Evolutionary conservation across 1,140 invertebrate genomes (phyloP).

Genomic region (Drosophila kepulauana): DNA sequence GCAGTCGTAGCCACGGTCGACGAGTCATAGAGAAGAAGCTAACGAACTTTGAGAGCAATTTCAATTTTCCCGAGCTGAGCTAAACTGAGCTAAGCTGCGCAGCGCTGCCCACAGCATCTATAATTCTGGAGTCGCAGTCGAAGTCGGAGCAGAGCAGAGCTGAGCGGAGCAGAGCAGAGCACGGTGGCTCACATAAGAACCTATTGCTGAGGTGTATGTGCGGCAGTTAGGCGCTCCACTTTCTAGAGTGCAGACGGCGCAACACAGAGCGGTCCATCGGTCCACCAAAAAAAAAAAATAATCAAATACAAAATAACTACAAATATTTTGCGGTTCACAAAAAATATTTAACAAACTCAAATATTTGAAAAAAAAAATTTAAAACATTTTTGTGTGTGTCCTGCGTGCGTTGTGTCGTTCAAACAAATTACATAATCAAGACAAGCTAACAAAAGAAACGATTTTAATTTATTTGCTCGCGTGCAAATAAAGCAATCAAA

Average conservation of each 20-base stretch:
- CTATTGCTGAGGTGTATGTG: conserved; percentile 60
- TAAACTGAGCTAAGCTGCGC: no score
- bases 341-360: conserved; percentile 19
- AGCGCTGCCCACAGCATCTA: conserved; percentile 51
- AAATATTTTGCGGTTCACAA: conserved; percentile 34
- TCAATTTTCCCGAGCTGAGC: conserved; percentile 50
- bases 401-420: conserved; percentile 47
- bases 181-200: conserved; percentile 74
- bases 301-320: not conserved
- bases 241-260: conserved; percentile 74
- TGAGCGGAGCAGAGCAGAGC: no score
- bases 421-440: conserved; percentile 15
- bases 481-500: conserved; percentile 33
- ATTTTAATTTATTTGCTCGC: conserved; percentile 9
- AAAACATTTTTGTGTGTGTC: conserved; percentile 54
- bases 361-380: not conserved
- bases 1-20: conserved; percentile 67
- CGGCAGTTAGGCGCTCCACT: conserved; percentile 78
- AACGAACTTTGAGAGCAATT: conserved; percentile 72
- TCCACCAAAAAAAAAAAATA: conserved; percentile 6
- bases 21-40: conserved; percentile 64
- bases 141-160: not conserved
- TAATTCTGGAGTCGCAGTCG: conserved; percentile 33
- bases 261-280: conserved; percentile 61
- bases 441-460: conserved; percentile 31